These are phyloP conservation scores for Eurytoma californica DNA, from an alignment of 2,888 invertebrate species.

Conservation along the genomic window DNA sequence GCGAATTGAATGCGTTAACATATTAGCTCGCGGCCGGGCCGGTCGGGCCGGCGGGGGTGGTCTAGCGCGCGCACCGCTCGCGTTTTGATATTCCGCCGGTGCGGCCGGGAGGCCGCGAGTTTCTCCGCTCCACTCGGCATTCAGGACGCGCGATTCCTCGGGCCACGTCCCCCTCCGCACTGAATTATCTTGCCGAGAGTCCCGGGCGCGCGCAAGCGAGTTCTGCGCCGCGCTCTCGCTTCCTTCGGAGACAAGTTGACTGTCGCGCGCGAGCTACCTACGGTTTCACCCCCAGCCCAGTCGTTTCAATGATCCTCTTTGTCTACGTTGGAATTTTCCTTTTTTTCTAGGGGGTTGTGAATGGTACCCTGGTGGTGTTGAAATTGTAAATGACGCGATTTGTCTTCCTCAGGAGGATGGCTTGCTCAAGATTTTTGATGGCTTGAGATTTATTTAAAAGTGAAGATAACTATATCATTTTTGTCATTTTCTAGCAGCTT, in stretches of 20 bases:
- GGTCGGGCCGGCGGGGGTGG: background rate
- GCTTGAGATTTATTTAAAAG: too few species aligned
- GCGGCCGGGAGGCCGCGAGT: slow-evolving; percentile 16
- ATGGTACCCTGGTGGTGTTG: background rate
- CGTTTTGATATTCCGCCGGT: slow-evolving; percentile 50
- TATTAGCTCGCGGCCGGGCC: slow-evolving; percentile 32
- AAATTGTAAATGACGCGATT: slow-evolving; percentile 11
- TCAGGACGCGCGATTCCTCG: slow-evolving; percentile 53
- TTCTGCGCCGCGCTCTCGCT: background rate
- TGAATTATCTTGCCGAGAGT: slow-evolving; percentile 56
- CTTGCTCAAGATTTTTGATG: background rate
- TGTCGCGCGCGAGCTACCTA: too few species aligned
- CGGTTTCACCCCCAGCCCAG: background rate
- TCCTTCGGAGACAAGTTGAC: background rate
- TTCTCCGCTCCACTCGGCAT: slow-evolving; percentile 53
- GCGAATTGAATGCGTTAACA: slow-evolving; percentile 64
- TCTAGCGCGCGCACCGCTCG: slow-evolving; percentile 12
- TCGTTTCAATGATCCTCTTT: background rate
- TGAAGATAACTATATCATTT: too few species aligned
- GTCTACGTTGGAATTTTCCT: background rate
- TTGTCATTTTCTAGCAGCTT: too few species aligned
- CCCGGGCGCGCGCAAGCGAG: background rate
- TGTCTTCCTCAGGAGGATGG: background rate
- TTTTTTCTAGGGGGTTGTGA: background rate
- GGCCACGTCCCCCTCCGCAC: slow-evolving; percentile 6